phyloP scores from a whole-genome alignment of 2,888 invertebrate genomes.

The Callyntrura guangdongensis region DNA sequence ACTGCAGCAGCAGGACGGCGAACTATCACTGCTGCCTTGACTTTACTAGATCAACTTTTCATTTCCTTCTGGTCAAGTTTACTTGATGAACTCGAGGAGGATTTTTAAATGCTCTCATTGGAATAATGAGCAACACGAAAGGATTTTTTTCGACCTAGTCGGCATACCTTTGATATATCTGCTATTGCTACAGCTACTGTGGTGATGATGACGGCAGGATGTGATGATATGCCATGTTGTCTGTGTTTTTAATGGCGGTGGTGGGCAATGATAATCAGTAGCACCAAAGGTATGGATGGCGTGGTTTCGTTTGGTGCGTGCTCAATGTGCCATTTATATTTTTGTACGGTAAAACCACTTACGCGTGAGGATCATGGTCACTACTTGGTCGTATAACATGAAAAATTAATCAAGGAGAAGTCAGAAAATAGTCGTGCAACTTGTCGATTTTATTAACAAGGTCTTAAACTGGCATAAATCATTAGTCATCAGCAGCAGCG shows the following conservation, averaged over 20 bases:
- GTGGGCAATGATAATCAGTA: background rate
- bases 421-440: slow-evolving; percentile 48
- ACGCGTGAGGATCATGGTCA: background rate
- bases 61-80: slow-evolving; percentile 35
- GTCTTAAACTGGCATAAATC: slow-evolving; percentile 62
- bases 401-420: slow-evolving; percentile 20
- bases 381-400: slow-evolving; percentile 7
- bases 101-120: slow-evolving; percentile 64
- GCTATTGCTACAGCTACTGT: background rate
- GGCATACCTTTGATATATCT: slow-evolving; percentile 4
- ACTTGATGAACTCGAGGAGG: slow-evolving; percentile 18
- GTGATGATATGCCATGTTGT: background rate
- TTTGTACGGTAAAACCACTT: background rate
- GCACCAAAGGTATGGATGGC: background rate
- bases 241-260: no score
- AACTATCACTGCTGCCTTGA: background rate
- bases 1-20: background rate
- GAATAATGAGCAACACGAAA: slow-evolving; percentile 50
- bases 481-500: background rate
- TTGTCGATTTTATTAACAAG: slow-evolving; percentile 55
- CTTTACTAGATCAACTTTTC: slow-evolving; percentile 25
- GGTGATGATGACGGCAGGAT: background rate
- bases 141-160: slow-evolving; percentile 27
- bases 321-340: background rate
- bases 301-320: background rate